Evolutionary conservation across 2,113 vertebrate genomes (phyloP), one percentile per base, ranked within the genome.

Genomic region (Cacatua alba): DNA sequence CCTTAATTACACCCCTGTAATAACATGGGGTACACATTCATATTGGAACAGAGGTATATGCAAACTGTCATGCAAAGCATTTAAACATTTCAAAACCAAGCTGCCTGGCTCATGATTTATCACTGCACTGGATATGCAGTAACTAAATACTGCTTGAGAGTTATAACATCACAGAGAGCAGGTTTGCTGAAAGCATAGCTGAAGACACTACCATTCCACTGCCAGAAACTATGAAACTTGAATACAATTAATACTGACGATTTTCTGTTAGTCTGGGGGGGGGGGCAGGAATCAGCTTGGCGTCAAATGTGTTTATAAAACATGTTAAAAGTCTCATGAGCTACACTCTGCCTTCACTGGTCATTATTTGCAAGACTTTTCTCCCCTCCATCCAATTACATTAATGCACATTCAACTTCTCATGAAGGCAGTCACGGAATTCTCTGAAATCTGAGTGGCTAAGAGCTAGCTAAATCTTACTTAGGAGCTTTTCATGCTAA

Each of bases 251-350:
- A 29, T 52, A 51, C 41, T 65, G 57, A 76, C 17, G 19, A 68
- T 63, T 29, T 16, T 28, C 26, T 62, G 23, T 23, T 37, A 41
- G 53, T 23, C 17, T 44, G 55, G 17, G 17, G 52, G 26, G 6
- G 5, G 20, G 8, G 7, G 1, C n/a, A n/a, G n/a, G n/a, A 2
- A 16, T 41, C 55, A 48, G 20, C 14, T 37, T 2, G 2, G 31
- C 69, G 39, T 41, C 53, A 74, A 29, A 57, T 5, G 23, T 37
- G 11, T 2, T 57, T 69, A 35, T 7, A 11, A 57, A 60, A 31
- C 41, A 35, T 1, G 17, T 21, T 67, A 31, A 5, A 33, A 88
- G 13, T 43, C 63, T 84, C 21, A 46, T 3, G 19, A 81, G n/a
- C 48, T 69, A 28, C 26, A 10, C 10, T 59, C 16, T 37, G 43